These are phyloP conservation scores for Collichthys lucidus DNA, from an alignment of 2,113 vertebrate species.

Conservation along the genomic window DNA sequence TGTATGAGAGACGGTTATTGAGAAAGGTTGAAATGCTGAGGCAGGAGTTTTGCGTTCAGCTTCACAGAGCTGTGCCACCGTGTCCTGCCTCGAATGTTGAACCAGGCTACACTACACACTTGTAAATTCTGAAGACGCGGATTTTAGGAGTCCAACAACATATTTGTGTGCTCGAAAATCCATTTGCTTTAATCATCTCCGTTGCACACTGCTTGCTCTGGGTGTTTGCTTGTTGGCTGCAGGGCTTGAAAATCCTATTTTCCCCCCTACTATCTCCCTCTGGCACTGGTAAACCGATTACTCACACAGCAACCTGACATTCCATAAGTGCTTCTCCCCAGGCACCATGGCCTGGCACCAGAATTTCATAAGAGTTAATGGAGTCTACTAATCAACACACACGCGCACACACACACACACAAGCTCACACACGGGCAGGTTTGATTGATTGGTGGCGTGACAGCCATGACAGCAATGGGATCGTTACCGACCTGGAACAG, in stretches of 20 bases:
- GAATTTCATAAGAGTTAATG: conserved; percentile 72
- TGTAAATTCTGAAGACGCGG: conserved; percentile 21
- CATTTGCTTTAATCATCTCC: conserved; percentile 59
- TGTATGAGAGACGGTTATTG: conserved; percentile 37
- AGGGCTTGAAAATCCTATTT: conserved; percentile 62
- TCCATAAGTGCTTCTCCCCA: conserved; percentile 66
- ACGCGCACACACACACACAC: conserved; percentile 17
- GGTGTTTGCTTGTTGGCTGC: conserved; percentile 51
- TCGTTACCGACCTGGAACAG: conserved; percentile 57
- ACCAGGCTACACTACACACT: conserved; percentile 10
- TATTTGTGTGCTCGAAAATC: conserved; percentile 60
- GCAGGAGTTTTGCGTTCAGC: conserved; percentile 36
- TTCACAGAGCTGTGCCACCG: conserved; percentile 17
- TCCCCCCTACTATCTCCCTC: conserved; percentile 31
- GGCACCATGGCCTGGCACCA: conserved; percentile 33
- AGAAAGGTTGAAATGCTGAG: conserved; percentile 57
- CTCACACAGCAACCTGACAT: conserved; percentile 67
- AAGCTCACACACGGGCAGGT: conserved; percentile 25
- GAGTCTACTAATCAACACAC: conserved; percentile 73
- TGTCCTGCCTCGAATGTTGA: conserved; percentile 36
- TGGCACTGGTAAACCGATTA: conserved; percentile 72
- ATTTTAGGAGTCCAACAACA: conserved; percentile 26
- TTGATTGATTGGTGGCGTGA: conserved; percentile 76
- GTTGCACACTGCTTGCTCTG: conserved; percentile 33
- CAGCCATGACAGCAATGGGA: conserved; percentile 61